Evolutionary conservation across 2,888 invertebrate genomes (phyloP), one percentile per base, ranked within the genome.

Genomic region (Rotaria socialis): DNA sequence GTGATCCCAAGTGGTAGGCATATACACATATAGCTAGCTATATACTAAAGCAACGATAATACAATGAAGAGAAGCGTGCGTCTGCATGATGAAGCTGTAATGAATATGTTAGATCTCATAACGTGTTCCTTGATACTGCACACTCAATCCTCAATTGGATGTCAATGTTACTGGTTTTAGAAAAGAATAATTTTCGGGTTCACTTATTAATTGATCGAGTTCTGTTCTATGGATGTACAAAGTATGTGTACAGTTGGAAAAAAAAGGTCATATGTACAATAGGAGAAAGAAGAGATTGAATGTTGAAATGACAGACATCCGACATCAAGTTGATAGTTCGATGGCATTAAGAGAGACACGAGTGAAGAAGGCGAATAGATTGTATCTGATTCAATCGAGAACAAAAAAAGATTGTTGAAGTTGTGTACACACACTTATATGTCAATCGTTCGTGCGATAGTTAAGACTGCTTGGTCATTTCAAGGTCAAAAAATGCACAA

Each of bases 41-140:
- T 67, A 67, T 67, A 35, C 35, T 67, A 67, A 55, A 67, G 19
- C 35, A 67, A 67, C 35, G 67, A 67, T 67, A 67, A 55, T 55
- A 22, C 55, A 55, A 55, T 22, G 22, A 22, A 67, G 67, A 67
- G 27, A 16, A 16, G 16, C 4, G 67, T 35, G 50, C 19, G 35
- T 35, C 6, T 67, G 27, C 16, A 19, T 67, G 27, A 27, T 67
- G 67, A 35, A 67, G 16, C 19, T 35, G 19, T 67, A 67, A 41
- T 67, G 27, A 67, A 35, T 67, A 67, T 67, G 67, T 67, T 67
- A 35, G 27, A 19, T 22, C 22, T 55, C 22, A 22, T 55, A 55
- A 22, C 22, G 55, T 14, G 10, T 35, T 67, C 35, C 4, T 67
- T 67, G 67, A 67, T 19, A 67, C 35, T 67, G 67, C 19, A 67